These are phyloP conservation scores for Thalassophryne amazonica DNA, from an alignment of 2,797 vertebrate genomes.

Conservation along the genomic window DNA sequence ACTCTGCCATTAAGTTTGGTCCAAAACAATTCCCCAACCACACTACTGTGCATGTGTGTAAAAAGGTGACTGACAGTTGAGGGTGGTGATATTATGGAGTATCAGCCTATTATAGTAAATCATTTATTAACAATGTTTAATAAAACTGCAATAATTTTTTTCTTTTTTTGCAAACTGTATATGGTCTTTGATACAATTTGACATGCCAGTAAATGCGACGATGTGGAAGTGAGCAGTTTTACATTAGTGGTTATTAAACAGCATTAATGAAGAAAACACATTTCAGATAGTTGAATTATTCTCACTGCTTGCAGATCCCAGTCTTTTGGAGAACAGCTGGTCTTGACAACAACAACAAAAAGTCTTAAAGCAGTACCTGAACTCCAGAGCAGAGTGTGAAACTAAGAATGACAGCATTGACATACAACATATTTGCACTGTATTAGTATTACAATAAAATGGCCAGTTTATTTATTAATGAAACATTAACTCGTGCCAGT, in stretches of 20 bases:
- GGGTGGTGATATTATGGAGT: conserved; percentile 11
- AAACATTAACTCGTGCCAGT: conserved; percentile 61
- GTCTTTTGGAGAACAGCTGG: background rate
- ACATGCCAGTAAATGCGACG: conserved; percentile 69
- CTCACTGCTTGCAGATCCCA: conserved; percentile 18
- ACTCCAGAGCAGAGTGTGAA: conserved; percentile 42
- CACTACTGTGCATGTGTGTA: background rate
- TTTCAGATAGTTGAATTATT: conserved; percentile 16
- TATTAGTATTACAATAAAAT: conserved; percentile 40
- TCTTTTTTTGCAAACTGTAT: conserved; percentile 77
- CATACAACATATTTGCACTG: conserved; percentile 34
- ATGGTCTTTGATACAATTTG: conserved; percentile 67
- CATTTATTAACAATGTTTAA: conserved; percentile 67
- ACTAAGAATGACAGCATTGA: conserved; percentile 38
- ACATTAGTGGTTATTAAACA: conserved; percentile 50
- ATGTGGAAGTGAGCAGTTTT: conserved; percentile 45
- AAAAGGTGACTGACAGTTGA: background rate
- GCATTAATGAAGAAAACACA: conserved; percentile 36
- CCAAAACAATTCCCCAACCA: background rate
- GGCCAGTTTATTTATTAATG: conserved; percentile 43
- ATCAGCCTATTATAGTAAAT: conserved; percentile 59
- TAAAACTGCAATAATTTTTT: conserved; percentile 63
- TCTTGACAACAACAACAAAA: conserved; percentile 22
- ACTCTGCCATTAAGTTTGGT: background rate
- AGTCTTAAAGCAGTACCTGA: conserved; percentile 34